Conservation (phyloP, 2,888 invertebrate species). For the Himalopsyche kuldschensis region DNA sequence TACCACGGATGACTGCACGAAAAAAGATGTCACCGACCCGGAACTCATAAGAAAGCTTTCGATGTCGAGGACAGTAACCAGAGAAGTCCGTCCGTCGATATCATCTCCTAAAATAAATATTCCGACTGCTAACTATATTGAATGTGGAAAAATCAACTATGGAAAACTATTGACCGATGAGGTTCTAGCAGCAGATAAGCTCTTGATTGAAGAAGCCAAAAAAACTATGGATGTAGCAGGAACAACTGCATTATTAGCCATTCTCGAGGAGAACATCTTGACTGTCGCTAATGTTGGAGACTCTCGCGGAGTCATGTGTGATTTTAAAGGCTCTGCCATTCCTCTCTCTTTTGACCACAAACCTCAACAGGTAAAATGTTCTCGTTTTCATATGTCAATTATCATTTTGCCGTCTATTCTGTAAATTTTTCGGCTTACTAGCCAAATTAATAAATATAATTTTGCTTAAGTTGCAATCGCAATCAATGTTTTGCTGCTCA, state of each 20-base stretch:
- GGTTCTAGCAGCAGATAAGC: constrained; percentile 80
- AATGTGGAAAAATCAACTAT: constrained; percentile 76
- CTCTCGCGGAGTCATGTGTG: constrained; percentile 94
- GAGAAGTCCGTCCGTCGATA: constrained; percentile 60
- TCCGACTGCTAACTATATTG: constrained; percentile 68
- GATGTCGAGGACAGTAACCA: constrained; percentile 62
- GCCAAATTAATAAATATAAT: no score
- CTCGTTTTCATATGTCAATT: constrained; percentile 4
- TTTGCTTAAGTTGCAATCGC: neutral
- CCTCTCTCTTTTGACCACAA: constrained; percentile 96
- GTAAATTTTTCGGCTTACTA: no score
- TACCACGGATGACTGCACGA: constrained; percentile 61
- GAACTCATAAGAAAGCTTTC: constrained; percentile 67
- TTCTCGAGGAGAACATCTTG: constrained; percentile 78
- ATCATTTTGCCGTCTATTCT: no score
- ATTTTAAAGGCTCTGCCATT: constrained; percentile 84
- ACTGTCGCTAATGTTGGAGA: constrained; percentile 97
- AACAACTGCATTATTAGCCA: constrained; percentile 88
- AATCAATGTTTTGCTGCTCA: no score
- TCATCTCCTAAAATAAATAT: constrained; percentile 54
- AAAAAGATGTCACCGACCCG: constrained; percentile 69
- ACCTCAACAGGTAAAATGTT: constrained; percentile 78
- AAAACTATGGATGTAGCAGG: constrained; percentile 78
- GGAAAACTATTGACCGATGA: constrained; percentile 83
- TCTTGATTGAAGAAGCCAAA: constrained; percentile 81